phyloP scores from a whole-genome alignment of 2,888 invertebrate species.

The Calliopum simillimum region DNA sequence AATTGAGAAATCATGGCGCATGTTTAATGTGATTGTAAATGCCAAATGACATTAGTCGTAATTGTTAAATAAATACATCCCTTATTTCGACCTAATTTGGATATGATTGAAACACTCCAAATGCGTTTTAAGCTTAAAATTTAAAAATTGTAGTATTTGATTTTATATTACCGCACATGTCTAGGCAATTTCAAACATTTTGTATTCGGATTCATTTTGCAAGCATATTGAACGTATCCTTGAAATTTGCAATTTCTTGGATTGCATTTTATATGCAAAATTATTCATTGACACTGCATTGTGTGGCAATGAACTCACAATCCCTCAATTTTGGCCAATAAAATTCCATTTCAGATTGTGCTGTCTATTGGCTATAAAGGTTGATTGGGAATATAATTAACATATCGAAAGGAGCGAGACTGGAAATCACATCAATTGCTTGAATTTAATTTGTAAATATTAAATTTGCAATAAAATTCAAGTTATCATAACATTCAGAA shows the following conservation, averaged over 20 bases:
- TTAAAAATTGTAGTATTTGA: background rate
- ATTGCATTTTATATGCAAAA: constrained; percentile 60
- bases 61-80: background rate
- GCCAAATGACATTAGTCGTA: constrained; percentile 20
- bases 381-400: too few relatives aligned
- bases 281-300: constrained; percentile 54
- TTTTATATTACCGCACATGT: too few relatives aligned
- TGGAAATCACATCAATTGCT: too few relatives aligned
- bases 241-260: constrained; percentile 59
- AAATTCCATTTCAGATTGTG: too few relatives aligned
- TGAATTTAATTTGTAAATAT: too few relatives aligned
- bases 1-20: constrained; percentile 30
- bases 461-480: too few relatives aligned
- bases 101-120: background rate
- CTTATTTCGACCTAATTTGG: background rate
- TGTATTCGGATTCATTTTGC: constrained; percentile 7
- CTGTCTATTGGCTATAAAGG: too few relatives aligned
- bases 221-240: constrained; percentile 50
- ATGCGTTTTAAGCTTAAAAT: background rate
- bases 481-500: too few relatives aligned
- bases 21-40: constrained; percentile 15
- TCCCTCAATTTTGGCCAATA: too few relatives aligned
- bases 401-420: too few relatives aligned
- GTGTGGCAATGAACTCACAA: too few relatives aligned
- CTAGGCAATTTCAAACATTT: background rate